phyloP scores from a whole-genome alignment of 2,113 vertebrate species.

The Agapornis roseicollis region DNA sequence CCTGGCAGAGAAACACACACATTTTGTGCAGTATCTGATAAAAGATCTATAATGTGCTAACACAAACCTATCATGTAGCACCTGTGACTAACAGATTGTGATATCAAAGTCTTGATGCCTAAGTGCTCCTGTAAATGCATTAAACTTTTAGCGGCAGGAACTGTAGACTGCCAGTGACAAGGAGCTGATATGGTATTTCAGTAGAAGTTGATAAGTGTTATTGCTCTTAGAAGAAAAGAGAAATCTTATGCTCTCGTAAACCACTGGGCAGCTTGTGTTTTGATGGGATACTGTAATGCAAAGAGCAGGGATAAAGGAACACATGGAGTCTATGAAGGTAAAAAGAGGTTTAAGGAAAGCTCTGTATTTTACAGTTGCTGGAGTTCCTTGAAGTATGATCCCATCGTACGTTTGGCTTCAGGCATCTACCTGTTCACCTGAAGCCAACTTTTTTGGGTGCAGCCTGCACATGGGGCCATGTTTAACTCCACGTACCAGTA shows the following conservation, averaged over 20 bases:
- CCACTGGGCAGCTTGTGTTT: constrained; percentile 65
- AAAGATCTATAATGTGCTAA: constrained; percentile 72
- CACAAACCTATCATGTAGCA: constrained; percentile 70
- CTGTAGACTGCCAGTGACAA: constrained; percentile 61
- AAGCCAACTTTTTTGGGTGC: neutral
- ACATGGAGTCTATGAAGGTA: neutral
- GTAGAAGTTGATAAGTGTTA: constrained; percentile 60
- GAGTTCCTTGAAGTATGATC: neutral
- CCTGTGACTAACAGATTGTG: constrained; percentile 71
- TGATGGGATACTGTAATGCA: constrained; percentile 47
- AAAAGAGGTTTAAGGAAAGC: neutral
- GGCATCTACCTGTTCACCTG: neutral
- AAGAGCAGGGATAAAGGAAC: constrained; percentile 18
- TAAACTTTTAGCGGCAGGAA: constrained; percentile 65
- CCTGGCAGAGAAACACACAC: constrained; percentile 65
- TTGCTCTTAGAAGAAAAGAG: constrained; percentile 50
- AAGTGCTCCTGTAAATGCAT: constrained; percentile 69
- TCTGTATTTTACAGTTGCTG: neutral
- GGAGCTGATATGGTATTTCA: constrained; percentile 67
- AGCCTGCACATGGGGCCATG: neutral
- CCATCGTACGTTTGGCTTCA: accelerated
- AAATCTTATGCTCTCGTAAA: constrained; percentile 37
- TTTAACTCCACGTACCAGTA: neutral
- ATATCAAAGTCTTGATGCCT: constrained; percentile 69
- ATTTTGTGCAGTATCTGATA: constrained; percentile 69